Conservation (phyloP, 2,888 invertebrate species). For the Ornithoptera priamus region DNA sequence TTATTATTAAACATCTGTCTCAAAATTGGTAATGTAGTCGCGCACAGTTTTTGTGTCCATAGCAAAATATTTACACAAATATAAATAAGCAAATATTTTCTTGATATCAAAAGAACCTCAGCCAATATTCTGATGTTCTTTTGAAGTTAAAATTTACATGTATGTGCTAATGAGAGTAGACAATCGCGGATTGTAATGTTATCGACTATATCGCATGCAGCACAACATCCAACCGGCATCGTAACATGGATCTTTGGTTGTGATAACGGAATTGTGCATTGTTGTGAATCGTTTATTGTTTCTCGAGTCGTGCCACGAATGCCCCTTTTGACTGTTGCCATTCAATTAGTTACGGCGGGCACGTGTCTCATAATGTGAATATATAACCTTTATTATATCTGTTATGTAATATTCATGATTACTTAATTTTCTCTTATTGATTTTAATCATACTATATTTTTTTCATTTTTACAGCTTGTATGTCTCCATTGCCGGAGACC, state of each 20-base stretch:
- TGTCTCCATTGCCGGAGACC: neutral
- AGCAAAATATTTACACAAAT: neutral
- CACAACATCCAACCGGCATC: conserved; percentile 46
- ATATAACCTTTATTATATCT: conserved; percentile 7
- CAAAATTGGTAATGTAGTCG: neutral
- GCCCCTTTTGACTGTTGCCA: conserved; percentile 43
- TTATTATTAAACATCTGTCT: neutral
- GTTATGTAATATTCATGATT: conserved; percentile 15
- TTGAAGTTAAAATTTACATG: neutral
- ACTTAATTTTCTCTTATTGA: conserved; percentile 24
- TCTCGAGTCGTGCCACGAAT: conserved; percentile 50
- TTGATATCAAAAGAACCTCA: neutral
- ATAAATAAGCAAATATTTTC: neutral
- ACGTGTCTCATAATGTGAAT: conserved; percentile 23
- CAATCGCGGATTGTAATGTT: conserved; percentile 48
- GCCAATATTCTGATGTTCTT: no score
- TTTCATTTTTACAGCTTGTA: neutral
- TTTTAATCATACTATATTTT: neutral
- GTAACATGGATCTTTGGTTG: conserved; percentile 42
- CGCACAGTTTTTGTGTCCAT: neutral
- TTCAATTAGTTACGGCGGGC: conserved; percentile 30
- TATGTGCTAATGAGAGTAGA: conserved; percentile 38
- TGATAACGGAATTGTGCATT: conserved; percentile 46
- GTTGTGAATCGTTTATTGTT: conserved; percentile 53
- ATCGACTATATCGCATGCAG: conserved; percentile 39